phyloP scores from a whole-genome alignment of 92 coral and sea anemone species.

The Anthopleura xanthogrammica region DNA sequence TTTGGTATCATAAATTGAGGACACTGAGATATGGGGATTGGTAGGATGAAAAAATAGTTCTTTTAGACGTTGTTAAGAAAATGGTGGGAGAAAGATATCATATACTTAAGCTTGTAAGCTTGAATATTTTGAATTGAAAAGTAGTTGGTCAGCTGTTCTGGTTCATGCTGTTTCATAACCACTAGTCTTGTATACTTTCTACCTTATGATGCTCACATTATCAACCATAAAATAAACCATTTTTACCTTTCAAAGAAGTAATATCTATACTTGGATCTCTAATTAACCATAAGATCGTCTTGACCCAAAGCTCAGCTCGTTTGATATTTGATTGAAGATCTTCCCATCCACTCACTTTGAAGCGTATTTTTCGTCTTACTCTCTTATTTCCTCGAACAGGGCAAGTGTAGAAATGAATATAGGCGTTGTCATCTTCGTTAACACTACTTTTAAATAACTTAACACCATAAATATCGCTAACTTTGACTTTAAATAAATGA shows the following conservation, averaged over 20 bases:
- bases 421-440: slow-evolving; percentile 49
- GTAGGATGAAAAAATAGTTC: too few relatives aligned
- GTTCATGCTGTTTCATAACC: neutral
- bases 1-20: too few relatives aligned
- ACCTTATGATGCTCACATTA: neutral
- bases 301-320: slow-evolving; percentile 77
- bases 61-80: too few relatives aligned
- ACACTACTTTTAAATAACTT: slow-evolving; percentile 53
- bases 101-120: too few relatives aligned
- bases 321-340: slow-evolving; percentile 39
- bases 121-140: neutral
- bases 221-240: neutral
- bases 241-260: slow-evolving; percentile 62
- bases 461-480: slow-evolving; percentile 73
- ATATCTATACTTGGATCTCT: slow-evolving; percentile 48
- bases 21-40: too few relatives aligned
- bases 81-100: too few relatives aligned
- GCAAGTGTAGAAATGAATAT: slow-evolving; percentile 70
- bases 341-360: slow-evolving; percentile 63
- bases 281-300: slow-evolving; percentile 75
- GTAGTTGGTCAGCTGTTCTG: neutral
- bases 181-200: neutral
- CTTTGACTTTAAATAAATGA: slow-evolving; percentile 11
- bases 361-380: slow-evolving; percentile 44
- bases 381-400: slow-evolving; percentile 49